Base-by-base conservation (phyloP, 2,113 vertebrate species). In the Mobula hypostoma region DNA sequence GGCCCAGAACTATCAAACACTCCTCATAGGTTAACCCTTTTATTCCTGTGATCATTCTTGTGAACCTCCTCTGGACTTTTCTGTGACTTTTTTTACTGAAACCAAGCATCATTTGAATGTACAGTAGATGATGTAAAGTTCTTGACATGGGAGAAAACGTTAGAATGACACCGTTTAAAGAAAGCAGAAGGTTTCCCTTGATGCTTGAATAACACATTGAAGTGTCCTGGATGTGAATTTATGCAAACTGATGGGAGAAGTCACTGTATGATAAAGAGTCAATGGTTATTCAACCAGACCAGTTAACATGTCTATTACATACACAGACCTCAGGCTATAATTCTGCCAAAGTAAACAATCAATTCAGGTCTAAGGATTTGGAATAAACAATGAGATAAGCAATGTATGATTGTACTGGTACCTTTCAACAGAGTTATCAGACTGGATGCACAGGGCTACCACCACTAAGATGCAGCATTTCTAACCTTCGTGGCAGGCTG, bases 291-390 rank as follows among this genome's bases (percentile, higher is more conserved):
- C 58, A 68, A 19, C 61, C 19, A 29, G 14, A 90, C 15, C 87
- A 66, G 15, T 66, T 90, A 66, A 66, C 58, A 68, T 66, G 63
- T 15, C 29, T 36, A 29, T 66, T 90, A n/a, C 66, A 6, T 66
- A 90, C 6, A 58, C 27, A 90, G 66, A 66, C 58, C 61, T 90
- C 12, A 15, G 27, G 66, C 87, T 90, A 68, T 90, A 90, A 90
- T 66, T 66, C 27, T 32, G 66, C 15, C 61, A 90, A 90, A 66
- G 29, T 90, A 29, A 68, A 90, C 32, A 66, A 90, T 90, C 87
- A 90, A 90, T 90, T 32, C 87, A 66, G 32, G 24, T 66, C n/a
- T 66, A 90, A 90, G 61, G 87, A 32, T 66, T 90, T 66, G 63
- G 61, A 90, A 66, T 90, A 66, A 90, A 32, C 87, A 90, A 15